Conservation (phyloP, 2,888 invertebrate genomes). For the Pollenia griseotomentosa region DNA sequence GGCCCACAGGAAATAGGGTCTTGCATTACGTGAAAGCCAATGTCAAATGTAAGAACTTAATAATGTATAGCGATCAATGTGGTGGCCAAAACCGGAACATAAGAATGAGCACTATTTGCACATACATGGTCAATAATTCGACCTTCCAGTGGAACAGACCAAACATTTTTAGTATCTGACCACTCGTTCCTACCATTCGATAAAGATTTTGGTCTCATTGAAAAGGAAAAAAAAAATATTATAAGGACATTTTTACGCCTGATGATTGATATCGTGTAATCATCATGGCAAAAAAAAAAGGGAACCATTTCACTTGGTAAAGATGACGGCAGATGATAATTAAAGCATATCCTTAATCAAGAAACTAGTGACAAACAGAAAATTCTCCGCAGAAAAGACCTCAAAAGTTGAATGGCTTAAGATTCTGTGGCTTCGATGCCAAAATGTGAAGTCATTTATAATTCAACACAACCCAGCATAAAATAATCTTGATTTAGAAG, state of each 20-base stretch:
- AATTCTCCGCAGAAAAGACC: conserved; percentile 63
- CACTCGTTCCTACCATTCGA: conserved; percentile 64
- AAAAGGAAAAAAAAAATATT: conserved; percentile 59
- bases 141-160: conserved; percentile 57
- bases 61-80: no score
- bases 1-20: no score
- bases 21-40: no score
- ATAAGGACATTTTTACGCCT: no score
- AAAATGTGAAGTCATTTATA: no score
- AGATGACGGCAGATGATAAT: conserved; percentile 33
- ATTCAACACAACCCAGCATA: no score
- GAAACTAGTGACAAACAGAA: conserved; percentile 68
- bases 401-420: no score
- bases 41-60: no score
- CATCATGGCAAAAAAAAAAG: conserved; percentile 62
- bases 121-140: conserved; percentile 64
- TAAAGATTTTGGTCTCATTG: conserved; percentile 56
- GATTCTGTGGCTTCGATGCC: no score
- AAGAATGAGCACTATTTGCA: no score
- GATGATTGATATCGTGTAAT: conserved; percentile 65
- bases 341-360: conserved; percentile 54
- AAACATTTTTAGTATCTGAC: conserved; percentile 66
- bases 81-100: no score
- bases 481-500: no score
- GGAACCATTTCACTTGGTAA: conserved; percentile 65